Evolutionary conservation across 2,113 vertebrate species (phyloP).

Genomic region (Sitta europaea): DNA sequence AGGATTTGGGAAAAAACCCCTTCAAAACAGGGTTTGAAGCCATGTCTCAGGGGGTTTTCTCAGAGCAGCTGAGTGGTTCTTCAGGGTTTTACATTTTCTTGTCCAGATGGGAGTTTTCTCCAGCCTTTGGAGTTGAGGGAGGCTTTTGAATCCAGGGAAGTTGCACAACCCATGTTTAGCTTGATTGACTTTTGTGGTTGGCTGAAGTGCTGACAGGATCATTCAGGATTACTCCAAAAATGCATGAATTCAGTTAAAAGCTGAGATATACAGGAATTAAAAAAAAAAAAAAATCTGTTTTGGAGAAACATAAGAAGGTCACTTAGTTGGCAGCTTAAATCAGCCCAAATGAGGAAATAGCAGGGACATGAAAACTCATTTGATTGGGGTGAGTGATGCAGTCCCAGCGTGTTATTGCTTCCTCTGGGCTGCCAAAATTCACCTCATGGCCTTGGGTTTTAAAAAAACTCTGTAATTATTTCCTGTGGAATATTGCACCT

Average conservation of each 20-base stretch:
- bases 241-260: conserved; percentile 8
- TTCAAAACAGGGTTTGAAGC: background rate
- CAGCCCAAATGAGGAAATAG: conserved; percentile 15
- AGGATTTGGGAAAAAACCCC: background rate
- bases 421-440: conserved; percentile 10
- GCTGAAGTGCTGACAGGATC: conserved; percentile 28
- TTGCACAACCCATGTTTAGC: background rate
- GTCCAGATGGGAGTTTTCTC: conserved; percentile 59
- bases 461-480: background rate
- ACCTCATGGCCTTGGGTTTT: background rate
- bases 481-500: conserved; percentile 6
- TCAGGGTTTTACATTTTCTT: conserved; percentile 52
- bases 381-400: background rate
- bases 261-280: background rate
- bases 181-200: conserved; percentile 19
- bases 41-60: background rate
- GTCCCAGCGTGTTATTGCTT: background rate
- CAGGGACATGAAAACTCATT: background rate
- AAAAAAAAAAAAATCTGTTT: too few relatives aligned
- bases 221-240: background rate
- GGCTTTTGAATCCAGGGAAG: background rate
- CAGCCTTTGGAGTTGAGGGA: background rate
- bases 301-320: conserved; percentile 13
- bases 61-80: conserved; percentile 38
- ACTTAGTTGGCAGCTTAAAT: conserved; percentile 11